phyloP scores from a whole-genome alignment of 2,113 vertebrate species.

The Nothocercus julius region DNA sequence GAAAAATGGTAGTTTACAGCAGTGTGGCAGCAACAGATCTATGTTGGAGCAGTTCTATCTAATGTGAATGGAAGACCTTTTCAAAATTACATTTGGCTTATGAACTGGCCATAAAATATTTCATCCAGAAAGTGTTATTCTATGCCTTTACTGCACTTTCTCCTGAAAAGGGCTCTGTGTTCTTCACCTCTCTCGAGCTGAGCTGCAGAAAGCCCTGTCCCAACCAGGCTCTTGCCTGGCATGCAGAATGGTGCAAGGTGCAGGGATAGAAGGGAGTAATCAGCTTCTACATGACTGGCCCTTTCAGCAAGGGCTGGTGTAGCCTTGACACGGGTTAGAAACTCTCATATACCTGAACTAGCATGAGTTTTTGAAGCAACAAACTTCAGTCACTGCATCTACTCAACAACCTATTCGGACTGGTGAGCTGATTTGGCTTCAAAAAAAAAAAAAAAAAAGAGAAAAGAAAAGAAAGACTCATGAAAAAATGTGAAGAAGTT shows the following conservation, averaged over 20 bases:
- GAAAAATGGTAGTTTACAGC: background rate
- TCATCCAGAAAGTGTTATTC: background rate
- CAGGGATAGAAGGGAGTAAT: fast-evolving
- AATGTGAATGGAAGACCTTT: background rate
- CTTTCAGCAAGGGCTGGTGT: background rate
- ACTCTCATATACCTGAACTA: background rate
- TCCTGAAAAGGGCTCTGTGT: background rate
- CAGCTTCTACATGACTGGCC: background rate
- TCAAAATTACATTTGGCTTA: background rate
- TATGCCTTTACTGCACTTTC: background rate
- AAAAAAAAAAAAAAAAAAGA: background rate
- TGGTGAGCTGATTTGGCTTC: background rate
- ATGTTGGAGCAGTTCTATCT: background rate
- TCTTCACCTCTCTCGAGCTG: background rate
- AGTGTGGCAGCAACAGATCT: background rate
- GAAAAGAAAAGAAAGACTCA: background rate
- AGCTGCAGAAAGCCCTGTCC: background rate
- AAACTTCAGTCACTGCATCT: background rate
- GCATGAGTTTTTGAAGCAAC: background rate
- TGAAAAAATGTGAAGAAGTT: background rate
- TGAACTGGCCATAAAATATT: background rate
- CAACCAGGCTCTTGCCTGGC: background rate
- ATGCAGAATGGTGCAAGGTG: background rate
- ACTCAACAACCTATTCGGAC: background rate
- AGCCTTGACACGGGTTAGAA: background rate